Percentiles rank a stretch among this genome's conserved stretches.
These are phyloP conservation scores for Dusona sp. DNA, from an alignment of 2,888 invertebrate genomes.

Conservation along the genomic window DNA sequence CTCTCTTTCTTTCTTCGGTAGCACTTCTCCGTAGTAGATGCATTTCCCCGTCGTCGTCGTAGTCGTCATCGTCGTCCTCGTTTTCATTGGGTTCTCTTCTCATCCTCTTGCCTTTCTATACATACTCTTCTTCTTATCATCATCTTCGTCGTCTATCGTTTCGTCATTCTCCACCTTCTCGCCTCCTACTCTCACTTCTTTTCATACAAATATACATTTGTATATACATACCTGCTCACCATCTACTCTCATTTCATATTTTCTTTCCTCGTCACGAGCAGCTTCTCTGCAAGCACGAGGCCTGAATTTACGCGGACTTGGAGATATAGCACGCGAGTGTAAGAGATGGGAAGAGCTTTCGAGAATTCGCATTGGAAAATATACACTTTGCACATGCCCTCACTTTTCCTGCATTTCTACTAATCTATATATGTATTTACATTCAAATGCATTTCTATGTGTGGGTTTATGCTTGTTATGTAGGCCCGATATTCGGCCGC, in stretches of 20 bases:
- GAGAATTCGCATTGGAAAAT: slow-evolving; percentile 54
- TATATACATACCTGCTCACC: slow-evolving; percentile 64
- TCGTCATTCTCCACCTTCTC: slow-evolving; percentile 37
- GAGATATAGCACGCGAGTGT: slow-evolving; percentile 16
- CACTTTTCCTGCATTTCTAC: slow-evolving; percentile 41
- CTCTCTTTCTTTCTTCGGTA: slow-evolving; percentile 19
- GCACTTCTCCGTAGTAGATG: slow-evolving; percentile 12
- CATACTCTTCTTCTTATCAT: slow-evolving; percentile 1
- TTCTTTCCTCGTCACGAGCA: slow-evolving; percentile 56
- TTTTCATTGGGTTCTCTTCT: slow-evolving; percentile 12
- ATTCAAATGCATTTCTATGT: slow-evolving; percentile 6
- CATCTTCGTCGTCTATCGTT: slow-evolving; percentile 27
- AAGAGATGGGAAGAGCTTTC: slow-evolving; percentile 18
- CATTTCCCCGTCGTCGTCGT: slow-evolving; percentile 1
- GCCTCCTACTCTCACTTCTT: slow-evolving; percentile 10
- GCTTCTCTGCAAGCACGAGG: slow-evolving; percentile 37
- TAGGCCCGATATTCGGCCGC: slow-evolving; percentile 6
- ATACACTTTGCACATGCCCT: slow-evolving; percentile 41
- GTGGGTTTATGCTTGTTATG: background rate
- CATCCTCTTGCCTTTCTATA: slow-evolving; percentile 3
- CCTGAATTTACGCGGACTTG: slow-evolving; percentile 37
- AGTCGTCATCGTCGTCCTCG: slow-evolving; percentile 24
- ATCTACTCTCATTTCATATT: slow-evolving; percentile 64
- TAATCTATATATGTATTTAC: slow-evolving; percentile 21
- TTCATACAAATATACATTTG: slow-evolving; percentile 22